These are phyloP conservation scores for Podiceps cristatus DNA, from an alignment of 2,113 vertebrate species.

Conservation along the genomic window DNA sequence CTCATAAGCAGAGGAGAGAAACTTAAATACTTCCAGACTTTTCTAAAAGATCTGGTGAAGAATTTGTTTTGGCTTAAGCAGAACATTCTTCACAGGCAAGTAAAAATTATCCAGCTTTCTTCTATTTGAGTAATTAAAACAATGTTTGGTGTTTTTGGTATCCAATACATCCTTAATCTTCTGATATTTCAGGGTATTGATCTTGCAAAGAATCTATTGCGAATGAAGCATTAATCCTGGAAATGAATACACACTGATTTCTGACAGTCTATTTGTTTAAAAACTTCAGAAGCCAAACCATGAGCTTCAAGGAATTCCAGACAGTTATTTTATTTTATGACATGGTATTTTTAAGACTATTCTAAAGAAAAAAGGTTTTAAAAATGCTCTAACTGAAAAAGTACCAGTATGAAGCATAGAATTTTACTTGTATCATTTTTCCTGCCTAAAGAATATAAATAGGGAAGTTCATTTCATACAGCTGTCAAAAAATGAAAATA, in stretches of 20 bases:
- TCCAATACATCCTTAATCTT: conserved; percentile 76
- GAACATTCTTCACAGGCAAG: conserved; percentile 78
- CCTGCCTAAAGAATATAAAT: conserved; percentile 6
- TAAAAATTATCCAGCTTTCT: conserved; percentile 74
- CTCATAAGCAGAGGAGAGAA: conserved; percentile 72
- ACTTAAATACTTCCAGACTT: conserved; percentile 83
- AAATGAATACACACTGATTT: conserved; percentile 74
- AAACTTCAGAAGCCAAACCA: conserved; percentile 76
- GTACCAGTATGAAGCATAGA: conserved; percentile 6
- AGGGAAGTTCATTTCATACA: background rate
- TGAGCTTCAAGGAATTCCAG: conserved; percentile 81
- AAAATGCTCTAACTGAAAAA: conserved; percentile 43
- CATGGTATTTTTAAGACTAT: conserved; percentile 74
- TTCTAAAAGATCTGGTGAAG: conserved; percentile 80
- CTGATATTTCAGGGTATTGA: conserved; percentile 80
- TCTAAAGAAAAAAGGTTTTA: conserved; percentile 56
- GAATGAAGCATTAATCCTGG: conserved; percentile 69
- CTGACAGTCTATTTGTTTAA: conserved; percentile 81
- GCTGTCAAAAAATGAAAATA: background rate
- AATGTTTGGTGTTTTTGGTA: conserved; percentile 75
- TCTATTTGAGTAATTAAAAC: conserved; percentile 82
- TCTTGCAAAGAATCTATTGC: conserved; percentile 72
- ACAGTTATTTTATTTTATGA: conserved; percentile 74
- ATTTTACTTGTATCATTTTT: conserved; percentile 20
- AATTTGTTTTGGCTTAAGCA: conserved; percentile 82